Base-by-base conservation (phyloP, 2,888 invertebrate genomes). In the Andricus curvator region DNA sequence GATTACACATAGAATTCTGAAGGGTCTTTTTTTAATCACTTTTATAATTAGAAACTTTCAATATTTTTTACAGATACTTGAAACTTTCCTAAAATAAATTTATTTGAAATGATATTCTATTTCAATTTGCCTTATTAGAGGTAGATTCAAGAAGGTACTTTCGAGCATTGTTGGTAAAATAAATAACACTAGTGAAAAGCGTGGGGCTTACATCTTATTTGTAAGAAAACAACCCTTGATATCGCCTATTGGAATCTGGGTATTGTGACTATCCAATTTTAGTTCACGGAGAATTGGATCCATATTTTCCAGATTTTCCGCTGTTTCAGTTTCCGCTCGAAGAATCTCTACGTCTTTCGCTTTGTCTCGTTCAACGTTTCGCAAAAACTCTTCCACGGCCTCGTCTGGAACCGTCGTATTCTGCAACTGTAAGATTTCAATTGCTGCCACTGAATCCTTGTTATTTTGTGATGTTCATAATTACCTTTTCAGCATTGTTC, bases 191-290 rank as follows among this genome's bases (percentile, higher is more conserved):
- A 13, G 13, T 41, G 13, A 41, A 4, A 41, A 41, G 4, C 15
- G 2, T 15, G 25, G 9, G 48, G 70, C 74, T 56, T 56, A 60
- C 74, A 56, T 13, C 56, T 22, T 33, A 74, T 60, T 74, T 56
- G 33, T 37, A 51, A 33, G 29, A 51, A 56, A 56, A 37, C 15
- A 33, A 74, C 37, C 74, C 37, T 74, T 56, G 56, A 60, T n/a
- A 33, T 74, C n/a, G 33, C 15, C 56, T 74, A n/a, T n/a, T n/a
- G 74, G 74, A 74, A 74, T 74, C n/a, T 56, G 51, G 20, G 37
- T 51, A 74, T 56, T 74, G 56, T 60, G 33, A 74, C 56, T 51
- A 56, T 70, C 70, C 70, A 70, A 70, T 70, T 70, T 74, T 13
- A 56, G 33, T 74, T 74, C 56, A 74, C 33, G 74, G 33, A 20